Evolutionary conservation across 1,140 invertebrate species (phyloP).

Genomic region (Asbolus verrucosus): DNA sequence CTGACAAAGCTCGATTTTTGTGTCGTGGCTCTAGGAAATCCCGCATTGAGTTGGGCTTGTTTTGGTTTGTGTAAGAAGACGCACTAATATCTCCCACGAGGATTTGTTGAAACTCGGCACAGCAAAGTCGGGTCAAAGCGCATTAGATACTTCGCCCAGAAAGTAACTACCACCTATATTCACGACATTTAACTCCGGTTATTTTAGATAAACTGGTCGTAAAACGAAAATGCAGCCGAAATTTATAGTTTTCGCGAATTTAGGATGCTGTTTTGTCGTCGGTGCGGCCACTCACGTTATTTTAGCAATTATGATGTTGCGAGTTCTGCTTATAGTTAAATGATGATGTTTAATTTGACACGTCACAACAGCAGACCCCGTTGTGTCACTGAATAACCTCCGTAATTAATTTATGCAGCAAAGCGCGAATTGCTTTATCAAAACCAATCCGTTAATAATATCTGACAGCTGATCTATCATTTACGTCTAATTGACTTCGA

Average conservation of each 20-base stretch:
- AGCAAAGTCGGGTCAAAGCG: conserved; percentile 45
- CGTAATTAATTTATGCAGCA: conserved; percentile 46
- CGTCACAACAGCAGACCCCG: conserved; percentile 13
- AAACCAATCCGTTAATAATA: conserved; percentile 57
- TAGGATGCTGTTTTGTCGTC: not conserved
- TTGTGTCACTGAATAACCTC: conserved; percentile 25
- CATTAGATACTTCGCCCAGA: conserved; percentile 48
- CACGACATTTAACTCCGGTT: conserved; percentile 48
- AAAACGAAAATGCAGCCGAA: conserved; percentile 39
- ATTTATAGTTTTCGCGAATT: conserved; percentile 26
- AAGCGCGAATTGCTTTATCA: conserved; percentile 45
- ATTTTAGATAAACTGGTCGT: conserved; percentile 47
- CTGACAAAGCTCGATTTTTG: conserved; percentile 43
- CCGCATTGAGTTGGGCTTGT: conserved; percentile 48
- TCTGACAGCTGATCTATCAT: conserved; percentile 58
- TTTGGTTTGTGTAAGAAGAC: conserved; percentile 53
- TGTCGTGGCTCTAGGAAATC: conserved; percentile 47
- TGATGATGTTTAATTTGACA: conserved; percentile 24
- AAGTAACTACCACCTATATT: conserved; percentile 49
- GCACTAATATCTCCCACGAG: conserved; percentile 54
- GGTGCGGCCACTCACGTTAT: not conserved
- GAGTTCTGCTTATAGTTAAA: not conserved
- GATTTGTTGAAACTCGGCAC: conserved; percentile 42
- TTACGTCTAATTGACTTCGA: conserved; percentile 58
- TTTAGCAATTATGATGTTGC: not conserved